These are phyloP conservation scores for Myotis planiceps DNA, from an alignment of 2,797 vertebrate genomes.

Conservation along the genomic window DNA sequence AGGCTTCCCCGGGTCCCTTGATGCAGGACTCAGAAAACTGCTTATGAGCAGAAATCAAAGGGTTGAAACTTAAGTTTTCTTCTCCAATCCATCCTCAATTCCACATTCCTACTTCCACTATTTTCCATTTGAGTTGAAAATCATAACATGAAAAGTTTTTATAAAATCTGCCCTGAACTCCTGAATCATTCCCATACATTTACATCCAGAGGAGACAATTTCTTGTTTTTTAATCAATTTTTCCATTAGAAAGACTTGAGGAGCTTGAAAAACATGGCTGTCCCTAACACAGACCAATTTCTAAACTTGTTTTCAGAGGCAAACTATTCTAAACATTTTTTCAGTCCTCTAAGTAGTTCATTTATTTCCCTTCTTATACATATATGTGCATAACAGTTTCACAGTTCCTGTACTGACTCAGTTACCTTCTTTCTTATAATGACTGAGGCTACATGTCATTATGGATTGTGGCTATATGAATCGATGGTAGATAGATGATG, in stretches of 20 bases:
- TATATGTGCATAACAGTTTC: accelerated
- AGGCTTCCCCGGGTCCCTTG: accelerated
- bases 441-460: not conserved
- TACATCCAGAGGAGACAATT: not conserved
- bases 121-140: not conserved
- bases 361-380: too few relatives aligned
- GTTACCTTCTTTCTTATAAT: not conserved
- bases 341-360: not conserved
- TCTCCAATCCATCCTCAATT: accelerated
- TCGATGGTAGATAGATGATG: not conserved
- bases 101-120: not conserved
- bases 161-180: not conserved
- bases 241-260: not conserved
- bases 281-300: not conserved
- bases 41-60: not conserved
- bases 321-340: not conserved
- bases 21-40: not conserved
- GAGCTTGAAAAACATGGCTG: not conserved
- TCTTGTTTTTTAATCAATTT: not conserved
- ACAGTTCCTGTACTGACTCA: accelerated
- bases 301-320: not conserved
- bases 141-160: not conserved
- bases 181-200: not conserved
- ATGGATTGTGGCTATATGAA: accelerated
- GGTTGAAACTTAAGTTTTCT: accelerated